Evolutionary conservation across 2,888 invertebrate species (phyloP).

Genomic region (Folsomia manolachei): DNA sequence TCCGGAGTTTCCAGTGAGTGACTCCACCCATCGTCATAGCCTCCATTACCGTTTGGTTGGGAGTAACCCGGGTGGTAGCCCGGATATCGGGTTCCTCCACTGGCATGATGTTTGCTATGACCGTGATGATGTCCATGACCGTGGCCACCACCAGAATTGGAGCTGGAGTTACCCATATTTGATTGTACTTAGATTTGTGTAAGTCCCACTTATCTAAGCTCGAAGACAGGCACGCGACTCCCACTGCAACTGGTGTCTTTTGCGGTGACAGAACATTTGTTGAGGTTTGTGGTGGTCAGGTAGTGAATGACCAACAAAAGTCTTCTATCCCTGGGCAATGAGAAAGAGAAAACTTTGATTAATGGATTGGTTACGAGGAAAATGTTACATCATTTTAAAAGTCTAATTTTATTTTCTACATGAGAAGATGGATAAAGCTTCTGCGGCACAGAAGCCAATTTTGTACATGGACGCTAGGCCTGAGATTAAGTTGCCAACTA

Average conservation of each 20-base stretch:
- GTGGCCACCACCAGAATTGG: neutral
- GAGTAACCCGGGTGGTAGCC: neutral
- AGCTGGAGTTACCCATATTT: neutral
- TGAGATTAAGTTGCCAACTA: neutral
- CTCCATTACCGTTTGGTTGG: neutral
- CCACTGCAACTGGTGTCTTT: too few species aligned
- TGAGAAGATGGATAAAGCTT: neutral
- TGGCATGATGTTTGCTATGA: neutral
- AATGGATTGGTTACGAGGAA: neutral
- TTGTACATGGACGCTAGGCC: neutral
- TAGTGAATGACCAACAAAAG: neutral
- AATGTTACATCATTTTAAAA: neutral
- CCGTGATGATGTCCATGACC: neutral
- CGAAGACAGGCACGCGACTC: neutral
- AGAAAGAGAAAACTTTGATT: neutral
- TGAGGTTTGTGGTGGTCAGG: neutral
- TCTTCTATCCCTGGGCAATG: too few species aligned
- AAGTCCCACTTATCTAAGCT: too few species aligned
- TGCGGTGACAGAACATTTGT: neutral
- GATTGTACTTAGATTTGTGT: too few species aligned
- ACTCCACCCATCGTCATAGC: conserved; percentile 13
- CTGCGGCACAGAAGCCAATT: neutral
- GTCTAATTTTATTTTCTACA: too few species aligned
- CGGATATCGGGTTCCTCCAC: neutral
- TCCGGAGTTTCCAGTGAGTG: conserved; percentile 44